These are phyloP conservation scores for Drosophila lacertosa DNA, from an alignment of 1,140 invertebrate genomes.

Conservation along the genomic window DNA sequence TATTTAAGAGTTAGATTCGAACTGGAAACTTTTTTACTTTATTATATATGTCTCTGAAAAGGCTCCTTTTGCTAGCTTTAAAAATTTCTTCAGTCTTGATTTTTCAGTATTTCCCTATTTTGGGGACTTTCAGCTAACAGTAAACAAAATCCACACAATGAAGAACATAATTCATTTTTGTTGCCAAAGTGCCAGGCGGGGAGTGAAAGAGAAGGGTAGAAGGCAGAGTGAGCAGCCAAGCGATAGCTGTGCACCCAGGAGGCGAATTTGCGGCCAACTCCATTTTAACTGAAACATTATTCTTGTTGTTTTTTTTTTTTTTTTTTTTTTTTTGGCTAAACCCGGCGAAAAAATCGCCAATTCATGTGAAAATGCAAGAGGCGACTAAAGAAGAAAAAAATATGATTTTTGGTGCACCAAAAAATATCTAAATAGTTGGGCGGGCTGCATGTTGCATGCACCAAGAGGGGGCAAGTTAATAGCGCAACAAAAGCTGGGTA, in stretches of 20 bases:
- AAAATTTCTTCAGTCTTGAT: background rate
- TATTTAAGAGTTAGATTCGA: background rate
- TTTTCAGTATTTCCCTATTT: background rate
- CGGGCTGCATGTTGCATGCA: constrained; percentile 8
- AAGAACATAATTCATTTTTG: constrained; percentile 36
- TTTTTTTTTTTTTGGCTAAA: constrained; percentile 19
- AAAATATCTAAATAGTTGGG: constrained; percentile 68
- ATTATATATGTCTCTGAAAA: background rate
- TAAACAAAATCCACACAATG: background rate
- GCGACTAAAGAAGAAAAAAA: constrained; percentile 3
- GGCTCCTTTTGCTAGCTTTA: background rate
- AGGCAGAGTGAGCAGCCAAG: background rate
- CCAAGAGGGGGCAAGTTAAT: constrained; percentile 1
- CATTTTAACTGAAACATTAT: constrained; percentile 47
- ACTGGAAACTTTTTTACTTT: too few relatives aligned
- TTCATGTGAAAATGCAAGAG: constrained; percentile 64
- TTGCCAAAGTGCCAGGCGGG: background rate
- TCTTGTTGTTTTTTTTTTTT: constrained; percentile 17
- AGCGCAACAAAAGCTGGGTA: background rate
- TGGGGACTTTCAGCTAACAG: background rate
- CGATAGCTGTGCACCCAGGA: constrained; percentile 39
- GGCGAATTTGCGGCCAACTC: constrained; percentile 37
- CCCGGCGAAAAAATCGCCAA: constrained; percentile 60
- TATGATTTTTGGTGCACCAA: constrained; percentile 52
- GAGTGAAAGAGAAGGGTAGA: background rate